These are phyloP conservation scores for Lucifuga dentata DNA, from an alignment of 2,113 vertebrate species.

Conservation along the genomic window DNA sequence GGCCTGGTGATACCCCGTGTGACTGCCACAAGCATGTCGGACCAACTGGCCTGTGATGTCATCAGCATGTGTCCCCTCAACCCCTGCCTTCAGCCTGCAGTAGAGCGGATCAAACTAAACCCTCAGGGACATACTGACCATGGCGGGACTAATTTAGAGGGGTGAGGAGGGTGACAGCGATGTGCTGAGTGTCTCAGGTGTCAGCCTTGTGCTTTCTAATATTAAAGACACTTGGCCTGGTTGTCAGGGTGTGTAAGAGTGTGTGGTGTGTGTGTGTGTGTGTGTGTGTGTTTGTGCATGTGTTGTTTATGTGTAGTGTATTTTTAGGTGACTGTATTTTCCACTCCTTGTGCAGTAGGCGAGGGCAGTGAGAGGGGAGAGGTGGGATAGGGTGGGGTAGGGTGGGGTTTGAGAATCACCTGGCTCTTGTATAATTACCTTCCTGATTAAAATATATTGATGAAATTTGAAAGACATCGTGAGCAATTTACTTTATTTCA, in stretches of 20 bases:
- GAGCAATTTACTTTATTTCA: background rate
- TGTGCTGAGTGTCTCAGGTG: constrained; percentile 59
- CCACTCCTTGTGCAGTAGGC: constrained; percentile 81
- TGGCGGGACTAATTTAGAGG: constrained; percentile 44
- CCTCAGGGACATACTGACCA: constrained; percentile 35
- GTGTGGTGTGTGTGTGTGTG: constrained; percentile 41
- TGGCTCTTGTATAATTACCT: constrained; percentile 24
- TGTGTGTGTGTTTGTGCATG: constrained; percentile 48
- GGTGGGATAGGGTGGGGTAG: background rate
- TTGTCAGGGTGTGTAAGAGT: constrained; percentile 2
- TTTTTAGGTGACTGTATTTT: constrained; percentile 82
- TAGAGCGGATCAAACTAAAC: constrained; percentile 63
- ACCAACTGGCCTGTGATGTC: constrained; percentile 70
- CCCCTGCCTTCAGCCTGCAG: background rate
- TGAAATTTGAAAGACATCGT: constrained; percentile 3
- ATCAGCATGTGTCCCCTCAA: constrained; percentile 59
- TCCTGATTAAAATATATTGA: constrained; percentile 12
- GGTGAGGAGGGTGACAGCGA: constrained; percentile 26
- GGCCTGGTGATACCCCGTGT: constrained; percentile 74
- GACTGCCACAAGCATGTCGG: constrained; percentile 71
- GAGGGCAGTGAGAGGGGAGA: constrained; percentile 7
- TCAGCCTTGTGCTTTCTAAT: constrained; percentile 79
- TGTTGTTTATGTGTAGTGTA: constrained; percentile 69
- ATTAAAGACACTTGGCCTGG: constrained; percentile 69
- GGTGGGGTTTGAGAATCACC: constrained; percentile 43